Base-by-base conservation (phyloP, 2,113 vertebrate genomes). In the Redunca redunca region DNA sequence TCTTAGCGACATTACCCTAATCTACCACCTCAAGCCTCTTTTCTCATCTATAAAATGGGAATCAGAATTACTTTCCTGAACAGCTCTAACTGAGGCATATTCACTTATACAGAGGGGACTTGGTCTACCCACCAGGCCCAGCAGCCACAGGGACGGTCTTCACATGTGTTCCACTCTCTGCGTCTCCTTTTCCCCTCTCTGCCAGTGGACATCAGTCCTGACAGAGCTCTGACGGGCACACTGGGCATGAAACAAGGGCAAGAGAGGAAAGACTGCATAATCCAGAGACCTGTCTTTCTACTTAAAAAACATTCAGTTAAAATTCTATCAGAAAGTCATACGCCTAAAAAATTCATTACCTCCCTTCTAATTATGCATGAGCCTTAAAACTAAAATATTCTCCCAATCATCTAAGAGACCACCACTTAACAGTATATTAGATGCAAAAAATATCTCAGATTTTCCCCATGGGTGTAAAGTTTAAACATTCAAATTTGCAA, bases 331-430 rank as follows among this genome's bases (percentile, higher is more conserved):
- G 55, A 74, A 92, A 95, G 12, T 77, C 58, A 90, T 53, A 90
- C 48, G 36, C n/a, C 91, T 93, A 90, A 97, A 97, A 96, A 94
- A 97, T 57, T 90, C 90, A 97, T 96, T 52, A 96, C 21, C 33
- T 95, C 90, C 92, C 85, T 89, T 92, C 93, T 95, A 95, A 87
- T 93, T 88, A 97, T 53, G 87, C 77, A 84, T 90, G 64, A 92
- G 21, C 7, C 48, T 95, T 91, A 96, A 46, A 93, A 90, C 85
- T 92, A 94, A 95, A 96, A 97, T 90, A 93, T 48, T 95, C 86
- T 77, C 80, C 89, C 52, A 52, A 71, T 93, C 57, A 91, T 82
- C 93, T 94, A 92, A 92, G 86, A 94, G 94, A 67, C 64, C 50
- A 95, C 62, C 53, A 80, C 46, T 92, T 95, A 97, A 95, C 92